Conservation (phyloP, 2,113 vertebrate genomes). For the Genyomyrus donnyi region DNA sequence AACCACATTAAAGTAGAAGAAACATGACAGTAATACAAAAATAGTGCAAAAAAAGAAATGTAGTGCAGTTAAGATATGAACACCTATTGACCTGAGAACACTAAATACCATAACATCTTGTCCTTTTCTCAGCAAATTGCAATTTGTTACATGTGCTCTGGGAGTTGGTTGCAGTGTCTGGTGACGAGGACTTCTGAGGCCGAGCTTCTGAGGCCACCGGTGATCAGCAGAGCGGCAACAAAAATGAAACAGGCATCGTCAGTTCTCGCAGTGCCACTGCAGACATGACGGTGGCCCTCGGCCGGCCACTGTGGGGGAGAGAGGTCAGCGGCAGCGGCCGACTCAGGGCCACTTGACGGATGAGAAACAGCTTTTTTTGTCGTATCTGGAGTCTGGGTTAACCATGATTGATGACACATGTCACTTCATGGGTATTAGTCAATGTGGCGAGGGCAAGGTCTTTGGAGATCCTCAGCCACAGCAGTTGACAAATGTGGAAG, state of each 20-base stretch:
- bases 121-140: background rate
- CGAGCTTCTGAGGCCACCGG: background rate
- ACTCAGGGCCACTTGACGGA: conserved; percentile 53
- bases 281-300: background rate
- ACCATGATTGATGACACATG: conserved; percentile 42
- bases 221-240: background rate
- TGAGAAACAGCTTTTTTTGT: conserved; percentile 56
- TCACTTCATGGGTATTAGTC: background rate
- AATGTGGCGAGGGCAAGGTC: background rate
- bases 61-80: background rate
- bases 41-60: background rate
- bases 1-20: background rate
- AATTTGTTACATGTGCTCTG: background rate
- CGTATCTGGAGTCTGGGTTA: conserved; percentile 51
- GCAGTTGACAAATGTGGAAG: background rate
- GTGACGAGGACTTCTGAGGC: background rate
- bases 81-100: background rate
- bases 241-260: background rate
- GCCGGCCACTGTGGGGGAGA: conserved; percentile 33
- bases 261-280: background rate
- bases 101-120: background rate
- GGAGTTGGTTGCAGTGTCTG: background rate
- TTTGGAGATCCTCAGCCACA: background rate
- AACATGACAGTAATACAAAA: background rate
- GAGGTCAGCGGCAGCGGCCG: conserved; percentile 40